phyloP scores from a whole-genome alignment of 2,113 vertebrate genomes.

The Macaca fascicularis region T2T-MFA8v1.1 NC_088377.1:130339501-130340000 shows the following conservation, averaged over 20 bases:
- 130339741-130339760: neutral
- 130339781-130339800: neutral
- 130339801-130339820: neutral
- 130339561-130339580: neutral
- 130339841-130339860: neutral
- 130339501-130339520: neutral
- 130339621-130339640: neutral
- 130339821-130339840: neutral
- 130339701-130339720: neutral
- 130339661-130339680: neutral
- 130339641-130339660: neutral
- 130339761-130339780: neutral
- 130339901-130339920: neutral
- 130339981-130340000: neutral
- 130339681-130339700: neutral
- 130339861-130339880: neutral
- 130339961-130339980: neutral
- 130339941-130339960: neutral
- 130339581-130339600: neutral
- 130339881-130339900: neutral
- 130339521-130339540: neutral
- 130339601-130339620: neutral
- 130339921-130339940: neutral
- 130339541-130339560: neutral
- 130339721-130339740: neutral